These are phyloP conservation scores for Beroe ovata DNA, from an alignment of 37 sponge, comb jelly and placozoan genomes.

Conservation along the genomic window DNA sequence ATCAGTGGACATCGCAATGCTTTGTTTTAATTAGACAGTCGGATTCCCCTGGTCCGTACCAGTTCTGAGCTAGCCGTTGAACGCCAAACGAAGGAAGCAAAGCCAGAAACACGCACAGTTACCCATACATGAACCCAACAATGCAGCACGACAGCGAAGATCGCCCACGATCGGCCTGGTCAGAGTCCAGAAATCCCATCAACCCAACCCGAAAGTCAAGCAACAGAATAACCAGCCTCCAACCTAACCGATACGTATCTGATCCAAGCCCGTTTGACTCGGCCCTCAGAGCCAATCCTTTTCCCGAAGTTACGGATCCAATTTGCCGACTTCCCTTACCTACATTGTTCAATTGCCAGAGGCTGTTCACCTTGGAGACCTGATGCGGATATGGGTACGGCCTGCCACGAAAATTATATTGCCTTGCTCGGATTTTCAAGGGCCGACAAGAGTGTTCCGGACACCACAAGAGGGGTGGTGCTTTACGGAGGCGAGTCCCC, in stretches of 20 bases:
- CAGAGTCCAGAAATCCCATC: conserved; percentile 68
- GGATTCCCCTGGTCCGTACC: conserved; percentile 88
- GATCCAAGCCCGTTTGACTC: conserved; percentile 77
- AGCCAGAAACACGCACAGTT: conserved; percentile 69
- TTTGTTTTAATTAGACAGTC: conserved; percentile 88
- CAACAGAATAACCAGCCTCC: no score
- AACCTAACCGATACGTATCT: conserved; percentile 69
- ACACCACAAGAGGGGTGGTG: conserved; percentile 74
- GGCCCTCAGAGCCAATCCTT: conserved; percentile 76
- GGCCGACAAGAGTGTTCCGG: conserved; percentile 67
- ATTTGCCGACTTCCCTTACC: conserved; percentile 77
- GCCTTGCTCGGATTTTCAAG: conserved; percentile 78
- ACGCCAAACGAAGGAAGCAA: conserved; percentile 71
- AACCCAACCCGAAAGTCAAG: no score
- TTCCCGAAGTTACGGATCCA: conserved; percentile 76
- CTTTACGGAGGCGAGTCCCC: conserved; percentile 73
- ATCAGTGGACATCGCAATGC: conserved; percentile 87
- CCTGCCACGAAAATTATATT: conserved; percentile 73
- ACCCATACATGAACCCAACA: no score
- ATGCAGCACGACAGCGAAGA: conserved; percentile 66
- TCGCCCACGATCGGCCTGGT: conserved; percentile 68
- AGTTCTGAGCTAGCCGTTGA: conserved; percentile 82
- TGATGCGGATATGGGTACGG: conserved; percentile 78
- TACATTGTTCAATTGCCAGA: conserved; percentile 74
- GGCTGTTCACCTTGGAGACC: conserved; percentile 79